Evolutionary conservation across 2,888 invertebrate species (phyloP), one percentile per base, ranked within the genome.

Genomic region (Atethmia centrago): DNA sequence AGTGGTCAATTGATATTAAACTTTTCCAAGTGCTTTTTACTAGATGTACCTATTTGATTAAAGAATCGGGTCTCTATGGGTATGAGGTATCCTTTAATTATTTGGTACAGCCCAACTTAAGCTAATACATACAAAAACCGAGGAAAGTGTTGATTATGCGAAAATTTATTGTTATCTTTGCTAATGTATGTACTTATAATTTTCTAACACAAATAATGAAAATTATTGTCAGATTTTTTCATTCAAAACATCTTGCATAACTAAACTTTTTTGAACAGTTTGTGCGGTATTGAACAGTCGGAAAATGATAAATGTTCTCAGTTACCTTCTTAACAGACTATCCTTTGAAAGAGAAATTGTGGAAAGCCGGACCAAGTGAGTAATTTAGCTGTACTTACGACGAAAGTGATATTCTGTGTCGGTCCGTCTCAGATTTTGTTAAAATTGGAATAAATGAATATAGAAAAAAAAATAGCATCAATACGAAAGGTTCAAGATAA

Each of bases 281-380:
- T 36, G n/a, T n/a, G 21, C 1, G 12, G 21, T 31, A 56, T 21
- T 49, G 14, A 56, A 79, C 40, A 53, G 40, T 21, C 74, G 9
- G 28, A 59, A 79, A 75, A 53, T 79, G 59, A 72, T 78, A 78
- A 59, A 71, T 72, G 10, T 70, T 14, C 45, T 79, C 49, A n/a
- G 51, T 72, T 53, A 47, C 51, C 36, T 47, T n/a, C 47, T 53
- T 47, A 42, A 40, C n/a, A n/a, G n/a, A n/a, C 51, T 47, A 79
- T 47, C 47, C 40, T 55, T 31, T 73, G 74, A 79, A 75, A 79
- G 51, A 53, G 59, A 79, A 79, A 75, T 53, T 73, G 28, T 21
- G 51, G 51, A 40, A 72, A 72, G 79, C n/a, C 25, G n/a, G 36
- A n/a, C 58, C 7, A 10, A 14, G 16, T 40, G 51, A 73, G 47